A percentile compares a stretch with the other conserved stretches of the same genome.
phyloP scores from a whole-genome alignment of 2,113 vertebrate species.

The Nipponia nippon region DNA sequence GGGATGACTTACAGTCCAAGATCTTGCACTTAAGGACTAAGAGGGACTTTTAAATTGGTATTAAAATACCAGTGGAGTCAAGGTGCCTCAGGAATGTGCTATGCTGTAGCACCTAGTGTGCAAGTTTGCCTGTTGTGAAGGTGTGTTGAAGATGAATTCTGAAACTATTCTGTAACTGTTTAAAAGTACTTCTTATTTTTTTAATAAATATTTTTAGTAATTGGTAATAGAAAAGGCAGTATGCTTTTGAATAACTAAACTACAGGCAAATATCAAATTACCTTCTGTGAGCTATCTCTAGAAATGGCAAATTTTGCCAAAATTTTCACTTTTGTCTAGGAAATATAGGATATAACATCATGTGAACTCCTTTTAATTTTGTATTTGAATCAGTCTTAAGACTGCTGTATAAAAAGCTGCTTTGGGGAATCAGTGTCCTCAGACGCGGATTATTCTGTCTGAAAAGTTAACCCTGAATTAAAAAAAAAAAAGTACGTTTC shows the following conservation, averaged over 20 bases:
- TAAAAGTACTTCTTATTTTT: background rate
- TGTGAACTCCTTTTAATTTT: background rate
- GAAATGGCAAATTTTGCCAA: background rate
- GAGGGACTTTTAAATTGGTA: background rate
- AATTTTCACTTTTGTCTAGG: background rate
- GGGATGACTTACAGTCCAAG: background rate
- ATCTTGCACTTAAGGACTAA: background rate
- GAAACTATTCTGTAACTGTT: background rate
- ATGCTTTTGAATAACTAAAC: background rate
- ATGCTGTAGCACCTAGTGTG: background rate
- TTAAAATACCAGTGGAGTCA: background rate
- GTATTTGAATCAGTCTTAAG: background rate
- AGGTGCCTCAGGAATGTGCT: background rate
- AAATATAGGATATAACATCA: background rate
- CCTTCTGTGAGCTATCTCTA: background rate
- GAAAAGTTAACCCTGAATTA: background rate
- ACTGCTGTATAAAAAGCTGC: background rate
- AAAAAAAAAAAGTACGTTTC: background rate
- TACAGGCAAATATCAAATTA: background rate
- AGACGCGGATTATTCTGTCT: background rate
- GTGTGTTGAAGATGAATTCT: background rate
- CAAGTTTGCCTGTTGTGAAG: background rate
- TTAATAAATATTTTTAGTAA: background rate
- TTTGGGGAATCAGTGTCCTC: background rate
- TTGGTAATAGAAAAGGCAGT: background rate